Percentiles rank a stretch among this genome's conserved stretches.
phyloP scores from a whole-genome alignment of 2,888 invertebrate species.

The Branchellion lobata region DNA sequence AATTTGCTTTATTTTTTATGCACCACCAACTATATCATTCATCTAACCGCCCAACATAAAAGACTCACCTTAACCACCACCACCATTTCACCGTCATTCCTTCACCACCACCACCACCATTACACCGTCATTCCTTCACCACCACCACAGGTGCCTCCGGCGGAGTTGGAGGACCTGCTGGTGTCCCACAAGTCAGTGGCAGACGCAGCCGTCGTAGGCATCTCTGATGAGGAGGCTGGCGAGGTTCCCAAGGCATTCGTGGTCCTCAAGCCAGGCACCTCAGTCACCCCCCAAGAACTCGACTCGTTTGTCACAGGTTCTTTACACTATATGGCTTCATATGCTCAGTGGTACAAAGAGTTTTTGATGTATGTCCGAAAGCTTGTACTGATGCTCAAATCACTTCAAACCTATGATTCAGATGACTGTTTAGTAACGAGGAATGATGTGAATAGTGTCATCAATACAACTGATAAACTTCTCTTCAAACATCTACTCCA shows the following conservation, averaged over 20 bases:
- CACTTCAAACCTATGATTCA: neutral
- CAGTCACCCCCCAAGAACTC: slow-evolving; percentile 31
- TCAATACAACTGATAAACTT: too few species aligned
- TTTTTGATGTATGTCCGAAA: neutral
- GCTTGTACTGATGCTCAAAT: neutral
- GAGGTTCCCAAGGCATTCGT: slow-evolving; percentile 47
- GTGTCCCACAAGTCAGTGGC: slow-evolving; percentile 36
- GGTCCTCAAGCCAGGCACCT: slow-evolving; percentile 38
- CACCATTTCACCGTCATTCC: too few species aligned
- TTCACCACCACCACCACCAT: too few species aligned
- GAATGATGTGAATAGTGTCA: too few species aligned
- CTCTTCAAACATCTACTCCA: too few species aligned
- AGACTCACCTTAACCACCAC: too few species aligned
- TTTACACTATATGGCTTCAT: neutral
- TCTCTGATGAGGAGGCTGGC: slow-evolving; percentile 38
- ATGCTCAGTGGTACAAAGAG: neutral
- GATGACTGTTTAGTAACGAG: too few species aligned
- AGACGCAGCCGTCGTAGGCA: slow-evolving; percentile 46
- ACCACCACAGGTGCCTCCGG: slow-evolving; percentile 44
- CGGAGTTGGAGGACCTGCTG: slow-evolving; percentile 46
- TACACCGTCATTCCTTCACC: neutral
- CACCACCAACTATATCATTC: too few species aligned
- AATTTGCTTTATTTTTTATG: too few species aligned
- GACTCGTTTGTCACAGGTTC: slow-evolving; percentile 34
- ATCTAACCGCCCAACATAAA: too few species aligned